Evolutionary conservation across 2,113 vertebrate species (phyloP), one percentile per base, ranked within the genome.

Genomic region (Eurypyga helias): DNA sequence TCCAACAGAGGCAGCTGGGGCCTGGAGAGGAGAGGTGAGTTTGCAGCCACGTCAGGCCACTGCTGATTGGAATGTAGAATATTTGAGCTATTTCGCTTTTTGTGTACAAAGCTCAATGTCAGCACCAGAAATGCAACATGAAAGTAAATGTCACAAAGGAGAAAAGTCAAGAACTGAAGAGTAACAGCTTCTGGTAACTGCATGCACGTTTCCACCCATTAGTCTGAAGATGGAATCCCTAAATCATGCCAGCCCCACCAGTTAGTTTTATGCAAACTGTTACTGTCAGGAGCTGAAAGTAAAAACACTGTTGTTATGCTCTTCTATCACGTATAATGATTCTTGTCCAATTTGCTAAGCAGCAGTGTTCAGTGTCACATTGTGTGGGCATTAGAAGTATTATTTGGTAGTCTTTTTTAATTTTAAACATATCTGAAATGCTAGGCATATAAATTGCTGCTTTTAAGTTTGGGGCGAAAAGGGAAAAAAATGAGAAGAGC

Each of bases 381-480:
- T 96, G 92, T 94, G 91, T 93, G 71, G 96, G 92, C 78, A 96
- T 81, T 81, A 69, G 69, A 91, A 83, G 81, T 61, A 91, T 79
- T 96, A 83, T 62, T 92, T 89, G 36, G 62, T 89, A 93, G 38
- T 55, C 52, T 93, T 93, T 69, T 93, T 76, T 79, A 78, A 91
- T 92, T 91, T 91, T 61, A 81, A 90, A 83, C 6, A 31, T 85
- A 94, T 96, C 57, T 96, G 67, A 85, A 94, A 89, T 85, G 51
- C 51, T 75, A 90, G 80, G 41, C 70, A 65, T 55, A 70, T 52
- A 71, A 95, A 93, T 67, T 77, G 31, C 80, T 81, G 80, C 70
- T 97, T 67, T 94, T 78, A 83, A 69, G 31, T 61, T 91, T 70
- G 33, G 9, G 21, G 8, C 73, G 64, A 76, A 95, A 81, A 55